Base-by-base conservation (phyloP, 2,797 vertebrate genomes). In the Ctenopoma multispine region DNA sequence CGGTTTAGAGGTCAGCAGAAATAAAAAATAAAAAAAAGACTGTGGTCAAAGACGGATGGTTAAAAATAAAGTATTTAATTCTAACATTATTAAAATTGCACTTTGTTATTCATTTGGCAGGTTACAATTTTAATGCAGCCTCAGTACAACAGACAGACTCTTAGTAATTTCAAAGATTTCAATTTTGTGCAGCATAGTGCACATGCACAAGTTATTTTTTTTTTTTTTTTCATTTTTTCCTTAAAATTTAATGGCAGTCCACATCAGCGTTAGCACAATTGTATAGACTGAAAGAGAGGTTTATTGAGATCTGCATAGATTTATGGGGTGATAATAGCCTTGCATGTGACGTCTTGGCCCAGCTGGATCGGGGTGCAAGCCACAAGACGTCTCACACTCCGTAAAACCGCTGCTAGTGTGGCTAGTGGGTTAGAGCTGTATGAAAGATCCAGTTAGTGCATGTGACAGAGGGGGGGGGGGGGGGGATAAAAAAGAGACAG, bases 301-400 rank as follows among this genome's bases (percentile, higher is more conserved):
- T 94, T 94, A 95, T 92, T 88, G 94, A 92, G 92, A 92, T 92
- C 92, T 90, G 80, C 51, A 48, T 82, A 87, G 93, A 95, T 95
- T 95, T 94, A 95, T 84, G 90, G 77, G 88, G 93, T 95, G 94
- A 92, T 95, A 95, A 95, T 94, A 87, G 90, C 75, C 90, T 86
- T 79, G 77, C 82, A 87, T 92, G 90, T 90, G 93, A 93, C 80
- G 82, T 90, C 72, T 78, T 27, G 81, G 88, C 74, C 80, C 82
- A 84, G 85, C 84, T 82, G 89, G 92, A 92, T 84, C 63, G 81
- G 91, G 83, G 87, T 84, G 87, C 70, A 77, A 86, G 90, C 87
- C 90, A 85, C 91, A 90, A 92, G 90, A 93, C 79, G 87, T 92
- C 92, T 93, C 75, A 53, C 92, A 92, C 88, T 77, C 91, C 63